Base-by-base conservation (phyloP, 2,113 vertebrate genomes). In the Hassar affinis region DNA sequence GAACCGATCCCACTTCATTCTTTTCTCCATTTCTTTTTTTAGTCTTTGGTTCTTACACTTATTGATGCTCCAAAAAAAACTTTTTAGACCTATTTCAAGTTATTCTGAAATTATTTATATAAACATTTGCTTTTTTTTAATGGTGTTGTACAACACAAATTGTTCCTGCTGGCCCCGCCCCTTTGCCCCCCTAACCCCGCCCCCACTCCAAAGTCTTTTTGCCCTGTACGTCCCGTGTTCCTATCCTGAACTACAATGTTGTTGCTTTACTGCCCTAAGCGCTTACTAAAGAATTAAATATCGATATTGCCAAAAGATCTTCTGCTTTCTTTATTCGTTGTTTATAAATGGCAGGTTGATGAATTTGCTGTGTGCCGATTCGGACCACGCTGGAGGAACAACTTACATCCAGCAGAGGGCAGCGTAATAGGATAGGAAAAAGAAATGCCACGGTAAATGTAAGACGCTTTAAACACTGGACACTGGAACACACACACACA, bases 121-220 rank as follows among this genome's bases (percentile, higher is more conserved):
- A 49, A 79, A 49, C 25, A 4, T 69, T 62, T 54, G 1, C 54
- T 52, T 86, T 56, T 62, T 87, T 82, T 49, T 89, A 88, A 84
- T 78, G 88, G 88, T 88, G 90, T 90, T 90, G 85, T 88, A 89
- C 86, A 57, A n/a, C 90, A 90, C 91, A 89, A 92, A 91, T 85
- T 91, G 84, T 88, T 91, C 87, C 91, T 88, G 90, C 88, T 84
- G 38, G 38, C 38, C 38, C 38, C 38, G 38, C 38, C 38, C 38
- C n/a, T n/a, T n/a, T n/a, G n/a, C n/a, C 2, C 38, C 38, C 38
- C 38, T 3, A 42, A 3, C 38, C 38, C 2, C 38, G 3, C 38
- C 38, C 38, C 38, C 38, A 42, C 38, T 6, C 38, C 38, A 42
- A 42, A 42, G 38, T 84, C 81, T 85, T 35, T 85, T 51, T 79